phyloP scores from a whole-genome alignment of 1,140 invertebrate species.

The Zaprionus lachaisei region DNA sequence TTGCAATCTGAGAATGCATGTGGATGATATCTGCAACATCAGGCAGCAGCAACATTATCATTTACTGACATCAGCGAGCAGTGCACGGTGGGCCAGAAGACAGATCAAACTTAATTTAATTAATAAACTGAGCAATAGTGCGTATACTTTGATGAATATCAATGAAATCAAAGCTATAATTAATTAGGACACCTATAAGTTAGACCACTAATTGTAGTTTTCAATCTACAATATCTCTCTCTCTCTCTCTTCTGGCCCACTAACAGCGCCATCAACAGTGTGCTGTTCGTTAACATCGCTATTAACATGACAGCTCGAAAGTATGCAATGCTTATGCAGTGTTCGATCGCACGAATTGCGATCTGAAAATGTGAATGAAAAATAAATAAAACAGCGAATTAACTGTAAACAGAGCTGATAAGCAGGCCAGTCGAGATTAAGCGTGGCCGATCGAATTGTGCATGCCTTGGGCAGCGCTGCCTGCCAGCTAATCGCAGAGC shows the following conservation, averaged over 20 bases:
- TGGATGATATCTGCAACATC: background rate
- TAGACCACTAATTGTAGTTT: too few species aligned
- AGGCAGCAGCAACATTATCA: background rate
- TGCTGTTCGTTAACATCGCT: background rate
- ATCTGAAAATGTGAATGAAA: background rate
- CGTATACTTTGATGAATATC: too few species aligned
- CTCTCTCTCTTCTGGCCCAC: too few species aligned
- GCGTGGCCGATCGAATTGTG: constrained; percentile 13
- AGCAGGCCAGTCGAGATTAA: constrained; percentile 20
- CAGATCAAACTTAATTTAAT: too few species aligned
- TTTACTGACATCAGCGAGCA: too few species aligned
- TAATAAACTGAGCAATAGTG: too few species aligned
- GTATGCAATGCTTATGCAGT: background rate
- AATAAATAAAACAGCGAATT: background rate
- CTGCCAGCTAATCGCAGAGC: constrained; percentile 18
- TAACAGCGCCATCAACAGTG: background rate
- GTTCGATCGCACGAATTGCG: background rate
- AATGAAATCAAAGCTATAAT: too few species aligned
- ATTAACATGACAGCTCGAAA: background rate
- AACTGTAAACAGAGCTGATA: constrained; percentile 29
- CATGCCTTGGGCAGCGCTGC: background rate
- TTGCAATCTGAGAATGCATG: too few species aligned
- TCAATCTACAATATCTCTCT: too few species aligned
- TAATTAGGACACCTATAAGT: too few species aligned
- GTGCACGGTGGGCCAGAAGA: too few species aligned